Percentiles rank a stretch among this genome's conserved stretches.
Conservation (phyloP, 2,797 vertebrate genomes). For the Acanthurus tractus region DNA sequence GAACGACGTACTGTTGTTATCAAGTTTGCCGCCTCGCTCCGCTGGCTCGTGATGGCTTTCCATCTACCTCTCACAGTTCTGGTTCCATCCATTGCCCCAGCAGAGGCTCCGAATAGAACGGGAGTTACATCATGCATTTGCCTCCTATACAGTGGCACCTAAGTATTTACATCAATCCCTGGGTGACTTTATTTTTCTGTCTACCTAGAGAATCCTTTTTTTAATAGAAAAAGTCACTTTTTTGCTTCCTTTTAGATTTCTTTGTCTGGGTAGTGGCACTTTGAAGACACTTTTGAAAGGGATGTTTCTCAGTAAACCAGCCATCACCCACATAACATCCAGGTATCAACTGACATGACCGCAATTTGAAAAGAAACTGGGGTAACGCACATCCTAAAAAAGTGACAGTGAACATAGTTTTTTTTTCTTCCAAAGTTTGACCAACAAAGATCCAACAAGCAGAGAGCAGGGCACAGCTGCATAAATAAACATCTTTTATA, state of each 20-base stretch:
- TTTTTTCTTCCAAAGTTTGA: neutral
- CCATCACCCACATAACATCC: neutral
- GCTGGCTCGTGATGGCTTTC: conserved; percentile 37
- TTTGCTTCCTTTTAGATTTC: neutral
- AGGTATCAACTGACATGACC: neutral
- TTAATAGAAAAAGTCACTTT: neutral
- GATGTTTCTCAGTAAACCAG: neutral
- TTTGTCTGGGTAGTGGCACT: neutral
- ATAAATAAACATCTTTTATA: conserved; percentile 12
- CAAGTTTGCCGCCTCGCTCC: conserved; percentile 22
- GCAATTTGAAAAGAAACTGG: neutral
- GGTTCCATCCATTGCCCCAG: conserved; percentile 30
- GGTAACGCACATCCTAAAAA: neutral
- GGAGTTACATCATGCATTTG: conserved; percentile 20
- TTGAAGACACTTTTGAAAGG: neutral
- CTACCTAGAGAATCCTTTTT: conserved; percentile 1
- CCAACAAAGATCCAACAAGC: conserved; percentile 2
- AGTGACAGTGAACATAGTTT: neutral
- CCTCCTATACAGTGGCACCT: neutral
- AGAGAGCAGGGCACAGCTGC: conserved; percentile 6
- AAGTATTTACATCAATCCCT: conserved; percentile 12
- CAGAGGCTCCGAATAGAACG: conserved; percentile 40
- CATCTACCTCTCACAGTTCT: conserved; percentile 39
- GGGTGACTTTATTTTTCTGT: conserved; percentile 5
- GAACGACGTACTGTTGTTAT: conserved; percentile 7